These are phyloP conservation scores for Montipora capitata DNA, from an alignment of 92 coral and sea anemone species.

Conservation along the genomic window DNA sequence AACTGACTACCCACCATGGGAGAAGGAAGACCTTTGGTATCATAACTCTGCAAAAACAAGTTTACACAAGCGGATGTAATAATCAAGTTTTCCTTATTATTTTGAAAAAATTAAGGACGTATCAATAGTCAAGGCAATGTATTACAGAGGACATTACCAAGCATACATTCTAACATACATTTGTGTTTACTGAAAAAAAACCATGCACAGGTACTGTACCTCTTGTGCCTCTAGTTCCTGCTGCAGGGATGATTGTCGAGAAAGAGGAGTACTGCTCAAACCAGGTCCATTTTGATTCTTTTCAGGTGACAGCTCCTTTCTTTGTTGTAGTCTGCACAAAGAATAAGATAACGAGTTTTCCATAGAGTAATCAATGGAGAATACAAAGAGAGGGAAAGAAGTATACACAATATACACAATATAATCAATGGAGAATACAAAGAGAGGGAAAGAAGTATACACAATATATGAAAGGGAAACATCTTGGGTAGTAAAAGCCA, in stretches of 20 bases:
- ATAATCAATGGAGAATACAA: too few relatives aligned
- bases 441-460: too few relatives aligned
- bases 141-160: too few relatives aligned
- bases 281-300: constrained; percentile 51
- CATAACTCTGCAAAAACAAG: constrained; percentile 50
- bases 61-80: neutral
- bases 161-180: too few relatives aligned
- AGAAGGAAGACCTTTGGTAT: constrained; percentile 85
- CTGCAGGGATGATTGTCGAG: constrained; percentile 79
- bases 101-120: too few relatives aligned
- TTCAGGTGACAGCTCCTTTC: constrained; percentile 9
- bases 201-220: constrained; percentile 25
- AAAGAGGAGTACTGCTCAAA: constrained; percentile 75
- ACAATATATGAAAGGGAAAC: too few relatives aligned
- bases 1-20: constrained; percentile 86
- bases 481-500: neutral
- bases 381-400: too few relatives aligned
- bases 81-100: neutral
- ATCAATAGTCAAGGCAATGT: too few relatives aligned
- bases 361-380: too few relatives aligned
- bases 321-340: constrained; percentile 18
- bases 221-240: constrained; percentile 93
- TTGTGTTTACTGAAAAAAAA: neutral
- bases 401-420: too few relatives aligned
- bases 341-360: too few relatives aligned